Evolutionary conservation across 2,113 vertebrate genomes (phyloP), one percentile per base, ranked within the genome.

Genomic region (Emydocephalus ijimae): DNA sequence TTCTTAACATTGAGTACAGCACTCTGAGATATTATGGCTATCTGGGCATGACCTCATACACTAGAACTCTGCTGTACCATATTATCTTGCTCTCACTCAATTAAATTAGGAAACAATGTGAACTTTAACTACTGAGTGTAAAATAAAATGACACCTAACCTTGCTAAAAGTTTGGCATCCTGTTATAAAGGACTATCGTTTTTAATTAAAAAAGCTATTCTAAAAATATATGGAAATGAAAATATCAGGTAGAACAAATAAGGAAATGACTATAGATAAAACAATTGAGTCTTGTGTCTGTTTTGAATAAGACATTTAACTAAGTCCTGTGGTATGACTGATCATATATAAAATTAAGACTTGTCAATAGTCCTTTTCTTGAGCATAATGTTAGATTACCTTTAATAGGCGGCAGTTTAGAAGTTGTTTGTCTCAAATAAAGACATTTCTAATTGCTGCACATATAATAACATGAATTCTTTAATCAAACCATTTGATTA

Each of bases 21-120:
- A 97, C 97, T 98, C 96, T 96, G 95, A 97, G 96, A 98, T 96
- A 98, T 97, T 98, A 96, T 94, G 96, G 94, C 91, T 92, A 91
- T 90, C 59, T 14, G 87, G 93, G 93, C 85, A 95, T 98, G 97
- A 97, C 97, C 97, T 98, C 97, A 96, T 90, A 92, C 95, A 96
- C 96, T 95, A 96, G 95, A 97, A 97, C 92, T 95, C 94, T 52
- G 92, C 81, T 14, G 81, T 52, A 94, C 93, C 87, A 94, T 94
- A 94, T 86, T 20, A 92, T 95, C 94, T 94, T 92, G 95, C 43
- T 93, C 96, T 95, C 95, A 81, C 93, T 89, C 95, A 97, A 94
- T 94, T 93, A 94, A 94, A 96, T 56, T 95, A 93, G 88, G 92
- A 90, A 29, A 89, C 39, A 85, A 96, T 54, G 92, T 89, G 85